Percentiles rank a stretch among this genome's conserved stretches.
Evolutionary conservation across 2,113 vertebrate species (phyloP).

Genomic region (Hemichromis elongatus): DNA sequence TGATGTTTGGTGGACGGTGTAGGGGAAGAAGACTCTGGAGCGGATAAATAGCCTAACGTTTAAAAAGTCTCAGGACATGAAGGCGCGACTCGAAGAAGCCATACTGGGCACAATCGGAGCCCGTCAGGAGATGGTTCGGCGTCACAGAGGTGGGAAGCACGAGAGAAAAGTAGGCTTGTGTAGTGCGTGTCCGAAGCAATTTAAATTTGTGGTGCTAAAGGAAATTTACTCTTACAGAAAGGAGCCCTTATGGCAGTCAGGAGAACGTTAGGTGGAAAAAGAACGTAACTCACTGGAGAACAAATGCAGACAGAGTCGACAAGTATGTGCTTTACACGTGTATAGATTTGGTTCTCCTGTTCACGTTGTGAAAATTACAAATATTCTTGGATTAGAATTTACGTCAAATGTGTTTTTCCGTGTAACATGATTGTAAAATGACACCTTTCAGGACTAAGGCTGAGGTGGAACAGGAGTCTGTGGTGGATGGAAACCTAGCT

Average conservation of each 20-base stretch:
- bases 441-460: slow-evolving; percentile 76
- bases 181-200: not conserved
- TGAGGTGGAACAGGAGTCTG: slow-evolving; percentile 85
- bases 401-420: not conserved
- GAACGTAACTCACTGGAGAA: slow-evolving; percentile 87
- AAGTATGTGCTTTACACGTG: slow-evolving; percentile 72
- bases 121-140: slow-evolving; percentile 90
- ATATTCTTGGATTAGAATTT: not conserved
- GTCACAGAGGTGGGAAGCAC: slow-evolving; percentile 77
- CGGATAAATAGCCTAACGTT: slow-evolving; percentile 89
- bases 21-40: slow-evolving; percentile 86
- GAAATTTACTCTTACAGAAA: slow-evolving; percentile 68
- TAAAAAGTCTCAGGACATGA: slow-evolving; percentile 94
- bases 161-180: not conserved
- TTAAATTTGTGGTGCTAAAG: not conserved
- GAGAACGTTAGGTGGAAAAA: slow-evolving; percentile 92
- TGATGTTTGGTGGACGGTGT: not conserved
- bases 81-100: slow-evolving; percentile 87
- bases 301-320: slow-evolving; percentile 84
- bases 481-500: slow-evolving; percentile 87
- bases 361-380: not conserved
- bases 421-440: not conserved
- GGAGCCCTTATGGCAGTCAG: slow-evolving; percentile 83
- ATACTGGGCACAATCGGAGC: slow-evolving; percentile 87
- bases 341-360: not conserved